Conservation (phyloP, 92 coral and sea anemone species). For the Siderastrea siderea region DNA sequence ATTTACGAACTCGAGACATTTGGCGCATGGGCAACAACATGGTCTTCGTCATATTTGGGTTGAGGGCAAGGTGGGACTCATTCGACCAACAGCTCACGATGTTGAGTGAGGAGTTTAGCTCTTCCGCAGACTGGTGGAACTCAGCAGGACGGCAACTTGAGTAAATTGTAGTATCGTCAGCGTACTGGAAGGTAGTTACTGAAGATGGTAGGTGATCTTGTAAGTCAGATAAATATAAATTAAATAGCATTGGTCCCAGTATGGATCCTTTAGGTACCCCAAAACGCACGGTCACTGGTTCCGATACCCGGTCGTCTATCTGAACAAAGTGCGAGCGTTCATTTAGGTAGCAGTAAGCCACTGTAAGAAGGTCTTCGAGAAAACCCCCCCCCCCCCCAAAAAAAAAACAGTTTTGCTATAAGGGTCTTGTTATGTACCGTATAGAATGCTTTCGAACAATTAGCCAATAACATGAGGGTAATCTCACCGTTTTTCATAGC, state of each 20-base stretch:
- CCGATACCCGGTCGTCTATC: not conserved
- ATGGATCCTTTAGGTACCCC: slow-evolving; percentile 17
- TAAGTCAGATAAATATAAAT: not conserved
- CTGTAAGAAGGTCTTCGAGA: not conserved
- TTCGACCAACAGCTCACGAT: not conserved
- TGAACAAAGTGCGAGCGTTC: not conserved
- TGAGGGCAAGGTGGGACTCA: not conserved
- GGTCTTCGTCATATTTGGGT: not conserved
- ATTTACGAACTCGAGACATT: not conserved
- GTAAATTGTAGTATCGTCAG: too few relatives aligned
- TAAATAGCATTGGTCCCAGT: slow-evolving; percentile 10
- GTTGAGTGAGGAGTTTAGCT: not conserved
- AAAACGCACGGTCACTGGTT: not conserved
- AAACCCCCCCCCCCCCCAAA: not conserved
- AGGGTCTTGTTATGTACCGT: not conserved
- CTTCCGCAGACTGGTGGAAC: not conserved
- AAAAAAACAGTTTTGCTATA: not conserved
- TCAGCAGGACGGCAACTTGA: too few relatives aligned
- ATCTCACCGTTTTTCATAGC: not conserved
- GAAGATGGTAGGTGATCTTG: slow-evolving; percentile 6
- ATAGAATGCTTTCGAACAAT: not conserved
- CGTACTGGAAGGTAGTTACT: not conserved
- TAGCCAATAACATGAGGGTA: not conserved
- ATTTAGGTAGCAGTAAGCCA: not conserved
- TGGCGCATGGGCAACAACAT: not conserved